These are phyloP conservation scores for Pseudorhiza aurosa DNA, from an alignment of 30 jellyfish, hydroid and myxozoan genomes.

Conservation along the genomic window DNA sequence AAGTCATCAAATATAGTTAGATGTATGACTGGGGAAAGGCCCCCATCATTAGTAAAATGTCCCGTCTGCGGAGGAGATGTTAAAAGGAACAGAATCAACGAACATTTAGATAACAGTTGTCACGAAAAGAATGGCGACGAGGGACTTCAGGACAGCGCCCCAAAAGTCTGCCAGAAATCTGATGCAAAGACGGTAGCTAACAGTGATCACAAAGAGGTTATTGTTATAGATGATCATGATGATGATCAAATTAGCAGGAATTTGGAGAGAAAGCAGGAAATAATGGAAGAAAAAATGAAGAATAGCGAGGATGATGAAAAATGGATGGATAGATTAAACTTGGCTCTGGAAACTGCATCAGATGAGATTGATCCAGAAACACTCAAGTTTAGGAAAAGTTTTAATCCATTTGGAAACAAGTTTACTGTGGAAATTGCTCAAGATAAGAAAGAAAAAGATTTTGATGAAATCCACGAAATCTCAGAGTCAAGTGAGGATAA, in stretches of 20 bases:
- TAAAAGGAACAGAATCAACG: not conserved
- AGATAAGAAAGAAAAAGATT: too few relatives aligned
- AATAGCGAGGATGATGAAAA: not conserved
- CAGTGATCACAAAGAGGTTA: not conserved
- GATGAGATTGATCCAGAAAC: not conserved
- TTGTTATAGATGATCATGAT: conserved; percentile 14
- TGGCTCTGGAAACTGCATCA: not conserved
- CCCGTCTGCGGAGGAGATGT: not conserved
- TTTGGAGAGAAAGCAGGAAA: not conserved
- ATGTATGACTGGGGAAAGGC: too few relatives aligned
- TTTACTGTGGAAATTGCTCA: not conserved
- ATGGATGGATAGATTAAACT: not conserved
- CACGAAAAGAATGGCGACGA: not conserved
- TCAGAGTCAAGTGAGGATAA: not conserved
- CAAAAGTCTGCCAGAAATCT: not conserved
- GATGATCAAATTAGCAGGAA: not conserved
- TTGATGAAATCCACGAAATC: not conserved
- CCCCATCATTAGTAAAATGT: too few relatives aligned
- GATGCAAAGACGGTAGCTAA: not conserved
- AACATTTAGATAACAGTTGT: conserved; percentile 9
- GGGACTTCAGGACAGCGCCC: too few relatives aligned
- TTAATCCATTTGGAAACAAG: conserved; percentile 18
- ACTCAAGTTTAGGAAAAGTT: conserved; percentile 4
- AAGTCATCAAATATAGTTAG: too few relatives aligned
- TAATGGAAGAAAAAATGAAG: not conserved